Evolutionary conservation across 2,888 invertebrate species (phyloP).

Genomic region (Cryptus viduatorius): DNA sequence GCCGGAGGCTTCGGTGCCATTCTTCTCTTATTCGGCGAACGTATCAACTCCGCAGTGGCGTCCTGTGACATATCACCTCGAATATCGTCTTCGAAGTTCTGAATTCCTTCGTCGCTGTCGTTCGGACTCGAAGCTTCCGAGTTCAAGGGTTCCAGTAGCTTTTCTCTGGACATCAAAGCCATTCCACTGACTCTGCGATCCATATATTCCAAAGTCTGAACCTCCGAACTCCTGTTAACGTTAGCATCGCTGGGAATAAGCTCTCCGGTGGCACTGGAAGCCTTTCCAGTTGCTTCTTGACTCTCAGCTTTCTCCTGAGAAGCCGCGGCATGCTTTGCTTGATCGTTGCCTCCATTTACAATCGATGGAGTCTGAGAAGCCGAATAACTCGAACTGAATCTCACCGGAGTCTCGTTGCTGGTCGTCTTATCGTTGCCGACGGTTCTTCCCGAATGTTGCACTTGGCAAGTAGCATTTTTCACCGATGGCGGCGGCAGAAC

Average conservation of each 20-base stretch:
- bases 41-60: slow-evolving; percentile 77
- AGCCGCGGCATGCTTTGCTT: slow-evolving; percentile 27
- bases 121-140: slow-evolving; percentile 22
- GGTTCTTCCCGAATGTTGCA: slow-evolving; percentile 29
- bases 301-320: background rate
- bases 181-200: slow-evolving; percentile 6
- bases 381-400: slow-evolving; percentile 37
- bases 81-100: slow-evolving; percentile 69
- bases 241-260: background rate
- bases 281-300: slow-evolving; percentile 15
- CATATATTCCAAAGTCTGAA: slow-evolving; percentile 2
- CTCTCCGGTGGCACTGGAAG: background rate
- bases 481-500: slow-evolving; percentile 70
- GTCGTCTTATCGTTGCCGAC: slow-evolving; percentile 29
- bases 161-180: background rate
- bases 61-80: slow-evolving; percentile 64
- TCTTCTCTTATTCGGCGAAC: slow-evolving; percentile 89
- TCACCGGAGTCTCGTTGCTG: slow-evolving; percentile 8
- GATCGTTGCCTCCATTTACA: background rate
- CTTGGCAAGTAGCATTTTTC: slow-evolving; percentile 66
- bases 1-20: slow-evolving; percentile 91
- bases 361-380: background rate
- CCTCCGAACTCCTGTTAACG: background rate
- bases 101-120: slow-evolving; percentile 51
- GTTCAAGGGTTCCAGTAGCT: slow-evolving; percentile 24